Conservation (phyloP, 2,113 vertebrate species). For the Mixornis gularis region DNA sequence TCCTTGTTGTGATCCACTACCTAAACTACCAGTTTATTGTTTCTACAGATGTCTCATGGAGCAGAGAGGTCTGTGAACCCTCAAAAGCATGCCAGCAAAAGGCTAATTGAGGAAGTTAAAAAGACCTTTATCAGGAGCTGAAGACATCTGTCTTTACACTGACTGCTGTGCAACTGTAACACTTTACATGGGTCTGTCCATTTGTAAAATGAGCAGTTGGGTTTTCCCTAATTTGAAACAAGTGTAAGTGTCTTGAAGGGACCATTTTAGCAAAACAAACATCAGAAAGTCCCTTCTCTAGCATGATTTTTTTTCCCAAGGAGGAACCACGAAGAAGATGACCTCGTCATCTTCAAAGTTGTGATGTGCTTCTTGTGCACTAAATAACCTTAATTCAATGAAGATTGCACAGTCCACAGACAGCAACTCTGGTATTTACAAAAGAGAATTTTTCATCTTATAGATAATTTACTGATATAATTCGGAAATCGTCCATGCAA, state of each 20-base stretch:
- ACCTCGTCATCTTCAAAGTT: neutral
- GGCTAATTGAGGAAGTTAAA: neutral
- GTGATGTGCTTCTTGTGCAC: neutral
- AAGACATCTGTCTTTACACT: neutral
- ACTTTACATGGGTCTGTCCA: neutral
- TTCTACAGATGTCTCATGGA: neutral
- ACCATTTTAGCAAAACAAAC: neutral
- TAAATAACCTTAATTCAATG: neutral
- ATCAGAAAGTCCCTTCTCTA: neutral
- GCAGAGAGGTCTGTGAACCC: neutral
- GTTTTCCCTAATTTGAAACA: neutral
- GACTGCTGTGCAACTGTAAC: neutral
- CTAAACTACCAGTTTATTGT: neutral
- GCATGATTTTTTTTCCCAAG: neutral
- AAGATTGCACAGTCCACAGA: neutral
- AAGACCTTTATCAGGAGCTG: neutral
- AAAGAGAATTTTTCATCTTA: neutral
- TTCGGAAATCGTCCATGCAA: neutral
- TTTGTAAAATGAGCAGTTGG: neutral
- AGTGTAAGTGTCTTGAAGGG: neutral
- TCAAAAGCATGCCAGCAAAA: neutral
- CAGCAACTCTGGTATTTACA: neutral
- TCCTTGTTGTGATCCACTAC: neutral
- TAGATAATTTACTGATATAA: neutral
- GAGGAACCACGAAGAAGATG: neutral